These are phyloP conservation scores for Cotesia vestalis DNA, from an alignment of 1,140 invertebrate species.

Conservation along the genomic window DNA sequence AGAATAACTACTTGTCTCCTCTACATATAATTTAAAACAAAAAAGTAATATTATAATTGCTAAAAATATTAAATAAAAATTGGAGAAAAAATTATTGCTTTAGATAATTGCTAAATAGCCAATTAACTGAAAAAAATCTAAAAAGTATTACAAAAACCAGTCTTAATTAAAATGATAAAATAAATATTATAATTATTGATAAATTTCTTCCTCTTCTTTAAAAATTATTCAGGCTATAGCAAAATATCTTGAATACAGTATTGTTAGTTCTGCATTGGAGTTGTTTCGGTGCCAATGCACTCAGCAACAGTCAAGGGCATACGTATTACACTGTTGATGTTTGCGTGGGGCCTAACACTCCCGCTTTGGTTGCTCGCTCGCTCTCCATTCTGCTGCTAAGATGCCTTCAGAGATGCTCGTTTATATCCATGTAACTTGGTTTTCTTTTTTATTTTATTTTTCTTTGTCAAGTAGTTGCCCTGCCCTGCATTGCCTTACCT, in stretches of 20 bases:
- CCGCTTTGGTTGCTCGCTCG: too few species aligned
- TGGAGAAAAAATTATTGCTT: too few species aligned
- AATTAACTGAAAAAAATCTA: too few species aligned
- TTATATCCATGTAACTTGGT: constrained; percentile 23
- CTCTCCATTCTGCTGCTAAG: too few species aligned
- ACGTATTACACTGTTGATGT: constrained; percentile 32
- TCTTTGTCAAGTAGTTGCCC: neutral
- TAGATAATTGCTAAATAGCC: too few species aligned
- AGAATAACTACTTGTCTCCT: too few species aligned
- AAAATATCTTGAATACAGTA: neutral
- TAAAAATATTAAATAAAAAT: too few species aligned
- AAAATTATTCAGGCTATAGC: neutral
- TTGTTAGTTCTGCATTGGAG: neutral
- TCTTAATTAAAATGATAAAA: too few species aligned
- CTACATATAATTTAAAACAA: too few species aligned
- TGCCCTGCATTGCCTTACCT: neutral
- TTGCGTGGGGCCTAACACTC: constrained; percentile 34
- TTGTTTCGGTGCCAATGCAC: constrained; percentile 50
- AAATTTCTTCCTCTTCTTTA: neutral
- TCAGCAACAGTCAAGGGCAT: constrained; percentile 56
- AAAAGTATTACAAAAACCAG: too few species aligned
- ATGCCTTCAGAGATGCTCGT: constrained; percentile 18
- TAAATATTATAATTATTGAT: too few species aligned
- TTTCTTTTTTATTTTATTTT: constrained; percentile 17
- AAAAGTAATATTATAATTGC: too few species aligned